Base-by-base conservation (phyloP, 2,888 invertebrate genomes). In the Yponomeuta malinellus region DNA sequence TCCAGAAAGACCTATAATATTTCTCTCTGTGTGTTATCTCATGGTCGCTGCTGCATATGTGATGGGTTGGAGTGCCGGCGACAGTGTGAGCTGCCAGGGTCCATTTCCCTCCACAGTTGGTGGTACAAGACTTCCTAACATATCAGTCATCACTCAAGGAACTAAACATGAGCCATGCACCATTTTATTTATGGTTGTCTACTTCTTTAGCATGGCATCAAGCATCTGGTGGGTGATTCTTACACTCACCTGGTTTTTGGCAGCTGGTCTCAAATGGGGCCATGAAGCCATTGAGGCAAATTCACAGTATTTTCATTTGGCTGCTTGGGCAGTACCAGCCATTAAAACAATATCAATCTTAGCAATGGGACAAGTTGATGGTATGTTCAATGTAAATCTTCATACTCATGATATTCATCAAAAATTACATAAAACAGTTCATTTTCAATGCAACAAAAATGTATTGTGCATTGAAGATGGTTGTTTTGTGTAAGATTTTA, bases 191-290 rank as follows among this genome's bases (percentile, higher is more conserved):
- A 98, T 99, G 98, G 94, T 98, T 80, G 94, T 98, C 68, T 98
- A 98, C 89, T 98, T 98, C 92, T 98, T 98, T 86, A 96, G 97
- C 83, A 98, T 98, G 97, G 98, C 98, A 43, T 97, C 97, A 68
- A 97, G 97, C 83, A 97, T 98, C 81, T 98, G 99, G 98, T 99
- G 98, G 98, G 98, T 98, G 71, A 95, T 98, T 78, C 92, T 99
- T 80, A 98, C 98, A 29, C 93, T 99, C 74, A 98, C 98, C 71
- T 99, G 98, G 98, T 98, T 98, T 89, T 92, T 99, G 81, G 98
- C 98, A 65, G 98, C 98, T 73, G 98, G 98, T 52, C 94, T 98
- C 72, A 98, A 98, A 90, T 99, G 98, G 98, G 98, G 98, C 67
- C 98, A 98, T 87, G 99, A 99, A 93, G 98, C 98, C 63, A 98